These are phyloP conservation scores for Phoenicopterus ruber DNA, from an alignment of 2,113 vertebrate genomes.

Conservation along the genomic window DNA sequence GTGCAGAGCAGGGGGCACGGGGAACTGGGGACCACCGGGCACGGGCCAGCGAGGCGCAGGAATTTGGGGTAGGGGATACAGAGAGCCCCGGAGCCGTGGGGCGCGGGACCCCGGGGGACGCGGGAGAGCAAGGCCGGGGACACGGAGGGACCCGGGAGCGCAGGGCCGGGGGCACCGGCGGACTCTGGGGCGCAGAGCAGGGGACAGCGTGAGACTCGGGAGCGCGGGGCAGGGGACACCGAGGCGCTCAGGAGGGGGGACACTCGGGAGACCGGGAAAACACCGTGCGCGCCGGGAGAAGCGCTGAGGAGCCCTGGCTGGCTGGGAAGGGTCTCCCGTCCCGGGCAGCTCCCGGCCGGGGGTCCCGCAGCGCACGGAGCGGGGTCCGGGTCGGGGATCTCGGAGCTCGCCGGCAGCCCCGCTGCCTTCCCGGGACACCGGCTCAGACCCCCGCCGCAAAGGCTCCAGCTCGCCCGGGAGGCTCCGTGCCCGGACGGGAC, in stretches of 20 bases:
- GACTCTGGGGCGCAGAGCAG: background rate
- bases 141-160: background rate
- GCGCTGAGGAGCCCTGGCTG: background rate
- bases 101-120: background rate
- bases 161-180: too few species aligned
- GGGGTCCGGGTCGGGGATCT: background rate
- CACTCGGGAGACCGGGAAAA: background rate
- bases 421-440: background rate
- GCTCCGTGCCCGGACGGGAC: background rate
- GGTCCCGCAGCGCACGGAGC: background rate
- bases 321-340: background rate
- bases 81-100: background rate
- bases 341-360: background rate
- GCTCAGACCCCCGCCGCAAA: background rate
- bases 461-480: background rate
- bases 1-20: background rate
- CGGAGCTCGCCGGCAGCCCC: background rate
- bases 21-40: background rate
- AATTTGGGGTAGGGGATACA: background rate
- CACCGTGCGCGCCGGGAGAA: background rate
- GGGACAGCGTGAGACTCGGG: background rate
- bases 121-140: background rate
- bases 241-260: background rate
- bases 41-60: background rate
- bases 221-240: background rate